phyloP scores from a whole-genome alignment of 2,797 vertebrate species.

The Lemur catta region DNA sequence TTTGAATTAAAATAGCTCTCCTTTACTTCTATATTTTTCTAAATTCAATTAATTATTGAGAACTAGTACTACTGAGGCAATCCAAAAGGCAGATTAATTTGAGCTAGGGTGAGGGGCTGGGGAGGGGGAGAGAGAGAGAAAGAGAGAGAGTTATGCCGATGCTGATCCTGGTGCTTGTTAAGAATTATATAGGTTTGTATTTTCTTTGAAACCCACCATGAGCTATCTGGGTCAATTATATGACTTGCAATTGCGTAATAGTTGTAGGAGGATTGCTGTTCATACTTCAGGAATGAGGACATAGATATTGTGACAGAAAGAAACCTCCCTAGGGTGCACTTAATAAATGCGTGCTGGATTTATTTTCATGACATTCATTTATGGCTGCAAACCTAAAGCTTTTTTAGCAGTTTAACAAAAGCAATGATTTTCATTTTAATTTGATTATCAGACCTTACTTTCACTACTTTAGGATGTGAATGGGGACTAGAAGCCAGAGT shows the following conservation, averaged over 20 bases:
- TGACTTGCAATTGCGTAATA: background rate
- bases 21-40: background rate
- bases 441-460: background rate
- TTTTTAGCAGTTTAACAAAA: background rate
- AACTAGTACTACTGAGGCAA: background rate
- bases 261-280: background rate
- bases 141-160: background rate
- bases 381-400: background rate
- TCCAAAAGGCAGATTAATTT: slow-evolving; percentile 1
- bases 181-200: background rate
- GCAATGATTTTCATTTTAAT: background rate
- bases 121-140: background rate
- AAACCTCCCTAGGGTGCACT: background rate
- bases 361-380: background rate
- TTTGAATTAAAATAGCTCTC: background rate
- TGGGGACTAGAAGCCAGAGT: background rate
- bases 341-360: background rate
- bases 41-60: slow-evolving; percentile 33
- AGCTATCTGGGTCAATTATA: background rate
- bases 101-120: background rate
- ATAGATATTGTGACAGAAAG: background rate
- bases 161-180: background rate
- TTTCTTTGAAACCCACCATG: background rate
- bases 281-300: background rate
- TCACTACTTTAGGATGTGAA: background rate